Evolutionary conservation across 1,140 invertebrate genomes (phyloP).

Genomic region (Drosophila nasuta): DNA sequence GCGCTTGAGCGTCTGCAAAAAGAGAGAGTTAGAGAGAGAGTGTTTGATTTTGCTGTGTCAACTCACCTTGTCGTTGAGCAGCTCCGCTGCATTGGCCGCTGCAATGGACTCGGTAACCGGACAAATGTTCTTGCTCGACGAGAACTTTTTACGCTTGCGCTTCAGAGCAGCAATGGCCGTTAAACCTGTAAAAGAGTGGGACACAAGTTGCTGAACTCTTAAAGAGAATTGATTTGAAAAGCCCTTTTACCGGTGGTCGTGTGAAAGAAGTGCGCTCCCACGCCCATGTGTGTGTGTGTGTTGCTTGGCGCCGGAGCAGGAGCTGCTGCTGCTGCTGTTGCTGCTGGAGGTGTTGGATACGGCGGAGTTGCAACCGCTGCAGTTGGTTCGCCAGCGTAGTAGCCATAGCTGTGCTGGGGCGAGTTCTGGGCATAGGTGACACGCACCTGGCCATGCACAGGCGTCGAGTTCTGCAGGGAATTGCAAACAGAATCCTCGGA

Average conservation of each 20-base stretch:
- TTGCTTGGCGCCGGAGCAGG: constrained; percentile 7
- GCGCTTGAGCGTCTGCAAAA: constrained; percentile 69
- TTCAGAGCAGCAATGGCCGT: constrained; percentile 89
- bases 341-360: background rate
- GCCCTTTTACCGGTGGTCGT: constrained; percentile 63
- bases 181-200: constrained; percentile 70
- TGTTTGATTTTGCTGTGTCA: background rate
- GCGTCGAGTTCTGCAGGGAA: constrained; percentile 81
- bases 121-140: constrained; percentile 89
- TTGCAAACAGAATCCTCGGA: constrained; percentile 94
- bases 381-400: constrained; percentile 30
- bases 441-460: constrained; percentile 74
- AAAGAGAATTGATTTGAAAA: background rate
- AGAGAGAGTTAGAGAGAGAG: background rate
- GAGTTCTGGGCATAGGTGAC: constrained; percentile 78
- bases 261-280: constrained; percentile 77
- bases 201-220: too few relatives aligned
- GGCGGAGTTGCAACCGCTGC: constrained; percentile 4
- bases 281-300: constrained; percentile 45
- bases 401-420: constrained; percentile 60
- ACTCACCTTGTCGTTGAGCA: constrained; percentile 62
- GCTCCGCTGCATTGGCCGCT: constrained; percentile 62
- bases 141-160: constrained; percentile 92
- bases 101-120: constrained; percentile 85
- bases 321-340: background rate